Evolutionary conservation across 2,113 vertebrate species (phyloP).

Genomic region (Rostratula benghalensis): DNA sequence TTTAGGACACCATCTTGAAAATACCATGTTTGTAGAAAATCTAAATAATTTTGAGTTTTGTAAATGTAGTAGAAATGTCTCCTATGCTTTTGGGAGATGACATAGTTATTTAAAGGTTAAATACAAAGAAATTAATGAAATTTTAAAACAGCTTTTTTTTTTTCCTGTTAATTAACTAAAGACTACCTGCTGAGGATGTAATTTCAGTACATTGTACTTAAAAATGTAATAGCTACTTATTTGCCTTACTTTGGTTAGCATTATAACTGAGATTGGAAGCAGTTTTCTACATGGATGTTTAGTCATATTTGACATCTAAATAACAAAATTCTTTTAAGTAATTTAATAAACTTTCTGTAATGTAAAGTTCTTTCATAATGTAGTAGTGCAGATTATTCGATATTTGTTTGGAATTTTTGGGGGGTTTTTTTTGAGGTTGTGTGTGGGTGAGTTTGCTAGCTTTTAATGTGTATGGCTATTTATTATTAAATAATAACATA

Average conservation of each 20-base stretch:
- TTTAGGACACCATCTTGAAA: not conserved
- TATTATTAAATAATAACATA: not conserved
- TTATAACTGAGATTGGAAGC: not conserved
- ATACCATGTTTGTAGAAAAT: not conserved
- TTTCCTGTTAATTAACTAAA: not conserved
- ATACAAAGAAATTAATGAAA: not conserved
- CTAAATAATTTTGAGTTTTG: not conserved
- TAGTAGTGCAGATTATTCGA: not conserved
- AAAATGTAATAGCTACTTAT: not conserved
- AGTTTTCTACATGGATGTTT: not conserved
- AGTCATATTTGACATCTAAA: not conserved
- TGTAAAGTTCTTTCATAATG: not conserved
- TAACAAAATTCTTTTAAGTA: not conserved
- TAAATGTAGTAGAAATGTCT: not conserved
- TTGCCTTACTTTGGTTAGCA: slow-evolving; percentile 14
- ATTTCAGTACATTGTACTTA: not conserved
- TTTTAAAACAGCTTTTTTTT: not conserved
- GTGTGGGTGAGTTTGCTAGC: not conserved
- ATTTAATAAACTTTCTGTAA: not conserved
- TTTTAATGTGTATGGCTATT: not conserved
- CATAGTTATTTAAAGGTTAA: not conserved
- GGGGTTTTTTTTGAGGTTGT: not conserved
- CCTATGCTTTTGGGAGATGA: not conserved
- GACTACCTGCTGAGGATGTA: not conserved
- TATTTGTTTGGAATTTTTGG: not conserved